Evolutionary conservation across 2,113 vertebrate genomes (phyloP).

Genomic region (Xenopus borealis): DNA sequence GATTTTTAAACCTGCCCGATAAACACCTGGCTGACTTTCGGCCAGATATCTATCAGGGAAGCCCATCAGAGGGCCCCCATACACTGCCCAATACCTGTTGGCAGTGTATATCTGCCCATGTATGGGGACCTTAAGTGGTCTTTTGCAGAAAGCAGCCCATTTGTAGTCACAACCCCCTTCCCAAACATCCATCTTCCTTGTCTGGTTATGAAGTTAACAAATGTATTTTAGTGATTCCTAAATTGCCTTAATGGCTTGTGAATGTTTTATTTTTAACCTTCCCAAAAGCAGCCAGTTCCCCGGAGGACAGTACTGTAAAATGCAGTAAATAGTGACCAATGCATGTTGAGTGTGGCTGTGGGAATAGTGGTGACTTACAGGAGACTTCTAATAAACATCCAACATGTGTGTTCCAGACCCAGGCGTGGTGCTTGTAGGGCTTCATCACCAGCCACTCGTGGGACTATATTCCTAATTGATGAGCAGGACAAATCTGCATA

Average conservation of each 20-base stretch:
- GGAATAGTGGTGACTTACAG: not conserved
- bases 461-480: not conserved
- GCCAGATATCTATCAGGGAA: no score
- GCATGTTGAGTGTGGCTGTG: not conserved
- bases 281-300: not conserved
- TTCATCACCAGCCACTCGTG: not conserved
- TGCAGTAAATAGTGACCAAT: not conserved
- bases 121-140: no score
- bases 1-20: no score
- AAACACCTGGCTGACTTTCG: no score
- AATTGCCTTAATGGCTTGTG: not conserved
- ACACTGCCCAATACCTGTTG: no score
- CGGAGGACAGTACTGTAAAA: not conserved
- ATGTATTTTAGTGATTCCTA: not conserved
- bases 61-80: no score
- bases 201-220: no score
- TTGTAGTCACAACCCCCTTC: no score
- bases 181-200: no score
- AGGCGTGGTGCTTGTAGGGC: not conserved
- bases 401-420: not conserved
- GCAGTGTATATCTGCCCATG: no score
- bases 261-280: not conserved
- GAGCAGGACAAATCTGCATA: not conserved
- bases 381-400: not conserved
- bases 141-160: no score